These are phyloP conservation scores for Embiotoca jacksoni DNA, from an alignment of 2,113 vertebrate genomes.

Conservation along the genomic window DNA sequence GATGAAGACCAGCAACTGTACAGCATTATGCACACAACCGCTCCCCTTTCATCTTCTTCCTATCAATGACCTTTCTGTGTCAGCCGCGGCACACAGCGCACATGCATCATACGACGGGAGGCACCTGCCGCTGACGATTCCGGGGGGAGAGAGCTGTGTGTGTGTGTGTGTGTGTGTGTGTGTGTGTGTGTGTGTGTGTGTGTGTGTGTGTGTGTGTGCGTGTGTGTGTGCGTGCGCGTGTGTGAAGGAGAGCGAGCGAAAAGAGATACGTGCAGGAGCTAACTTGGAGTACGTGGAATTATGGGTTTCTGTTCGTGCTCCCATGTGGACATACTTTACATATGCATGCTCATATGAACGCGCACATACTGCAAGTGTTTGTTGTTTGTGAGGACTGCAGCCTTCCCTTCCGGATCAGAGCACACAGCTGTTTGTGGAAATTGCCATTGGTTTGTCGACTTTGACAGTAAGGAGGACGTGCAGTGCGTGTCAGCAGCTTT, in stretches of 20 bases:
- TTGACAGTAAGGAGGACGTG: conserved; percentile 14
- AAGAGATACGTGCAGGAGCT: conserved; percentile 1
- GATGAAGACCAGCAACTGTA: conserved; percentile 12
- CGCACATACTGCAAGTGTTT: neutral
- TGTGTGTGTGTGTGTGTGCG: too few species aligned
- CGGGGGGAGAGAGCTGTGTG: neutral
- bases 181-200: too few species aligned
- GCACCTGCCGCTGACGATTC: neutral
- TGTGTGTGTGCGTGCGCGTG: neutral
- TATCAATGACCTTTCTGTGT: conserved; percentile 65
- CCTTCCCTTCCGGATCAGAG: conserved; percentile 1
- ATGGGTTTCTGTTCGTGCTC: conserved; percentile 4
- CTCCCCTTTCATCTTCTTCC: conserved; percentile 28
- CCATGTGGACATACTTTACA: neutral
- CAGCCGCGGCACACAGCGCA: conserved; percentile 31
- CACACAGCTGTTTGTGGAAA: conserved; percentile 38
- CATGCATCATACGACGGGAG: conserved; percentile 53
- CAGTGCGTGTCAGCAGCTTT: conserved; percentile 38
- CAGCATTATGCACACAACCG: conserved; percentile 16
- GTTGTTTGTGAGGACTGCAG: conserved; percentile 15
- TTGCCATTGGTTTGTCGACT: conserved; percentile 35
- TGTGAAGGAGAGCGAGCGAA: neutral
- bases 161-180: too few species aligned
- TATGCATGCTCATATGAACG: neutral
- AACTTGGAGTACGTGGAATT: neutral